A percentile compares a stretch with the other conserved stretches of the same genome.
These are phyloP conservation scores for Cebidichthys violaceus DNA, from an alignment of 2,113 vertebrate genomes.

Conservation along the genomic window DNA sequence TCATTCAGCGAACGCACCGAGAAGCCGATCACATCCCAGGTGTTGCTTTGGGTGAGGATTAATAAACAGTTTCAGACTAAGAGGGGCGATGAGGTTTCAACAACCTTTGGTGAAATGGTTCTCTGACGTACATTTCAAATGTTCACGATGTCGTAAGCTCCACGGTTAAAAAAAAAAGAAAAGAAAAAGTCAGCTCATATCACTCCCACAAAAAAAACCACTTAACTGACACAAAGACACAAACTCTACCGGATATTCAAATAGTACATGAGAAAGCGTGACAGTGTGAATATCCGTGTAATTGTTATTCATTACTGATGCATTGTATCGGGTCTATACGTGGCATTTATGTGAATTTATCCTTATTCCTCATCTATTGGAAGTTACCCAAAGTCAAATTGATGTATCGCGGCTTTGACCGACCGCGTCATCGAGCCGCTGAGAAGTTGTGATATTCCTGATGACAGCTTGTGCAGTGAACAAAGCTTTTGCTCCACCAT, in stretches of 20 bases:
- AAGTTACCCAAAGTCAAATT: not conserved
- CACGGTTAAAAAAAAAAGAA: too few relatives aligned
- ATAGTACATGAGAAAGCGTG: not conserved
- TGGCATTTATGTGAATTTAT: not conserved
- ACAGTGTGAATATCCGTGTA: not conserved
- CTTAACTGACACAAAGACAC: conserved; percentile 36
- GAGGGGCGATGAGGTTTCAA: conserved; percentile 38
- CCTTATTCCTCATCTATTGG: not conserved
- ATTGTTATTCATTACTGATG: not conserved
- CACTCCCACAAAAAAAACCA: conserved; percentile 25
- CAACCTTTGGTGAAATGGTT: conserved; percentile 23
- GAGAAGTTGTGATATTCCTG: conserved; percentile 32
- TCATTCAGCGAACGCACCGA: not conserved
- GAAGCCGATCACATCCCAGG: conserved; percentile 39
- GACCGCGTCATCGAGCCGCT: conserved; percentile 3
- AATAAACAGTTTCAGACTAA: conserved; percentile 22
- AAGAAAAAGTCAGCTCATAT: conserved; percentile 44
- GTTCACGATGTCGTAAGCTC: conserved; percentile 45
- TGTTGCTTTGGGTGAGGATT: conserved; percentile 38
- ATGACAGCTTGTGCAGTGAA: conserved; percentile 38
- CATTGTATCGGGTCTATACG: not conserved
- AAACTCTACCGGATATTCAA: conserved; percentile 4
- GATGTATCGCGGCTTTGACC: conserved; percentile 5
- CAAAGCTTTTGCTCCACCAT: conserved; percentile 26
- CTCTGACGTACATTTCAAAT: conserved; percentile 21